These are phyloP conservation scores for Neosilurus mollespiculum DNA, from an alignment of 2,797 vertebrate species.

Conservation along the genomic window DNA sequence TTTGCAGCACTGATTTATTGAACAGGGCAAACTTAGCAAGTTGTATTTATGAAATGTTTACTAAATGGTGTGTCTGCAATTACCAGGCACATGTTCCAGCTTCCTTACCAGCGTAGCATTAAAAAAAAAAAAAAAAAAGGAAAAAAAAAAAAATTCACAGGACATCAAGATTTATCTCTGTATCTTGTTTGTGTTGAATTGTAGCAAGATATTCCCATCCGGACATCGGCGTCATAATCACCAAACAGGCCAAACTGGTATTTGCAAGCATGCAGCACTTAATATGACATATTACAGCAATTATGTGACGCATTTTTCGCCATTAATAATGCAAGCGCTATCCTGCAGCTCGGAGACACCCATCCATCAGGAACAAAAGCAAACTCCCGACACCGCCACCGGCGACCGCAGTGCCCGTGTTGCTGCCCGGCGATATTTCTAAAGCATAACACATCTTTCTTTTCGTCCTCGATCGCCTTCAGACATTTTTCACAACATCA, in stretches of 20 bases:
- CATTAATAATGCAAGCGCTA: constrained; percentile 62
- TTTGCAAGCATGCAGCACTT: constrained; percentile 49
- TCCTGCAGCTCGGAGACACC: constrained; percentile 52
- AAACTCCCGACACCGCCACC: constrained; percentile 43
- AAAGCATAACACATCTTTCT: constrained; percentile 38
- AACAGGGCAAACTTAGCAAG: not conserved
- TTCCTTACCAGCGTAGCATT: constrained; percentile 8
- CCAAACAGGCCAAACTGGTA: constrained; percentile 41
- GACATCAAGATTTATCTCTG: constrained; percentile 23
- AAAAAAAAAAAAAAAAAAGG: not conserved
- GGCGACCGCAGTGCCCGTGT: constrained; percentile 48
- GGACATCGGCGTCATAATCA: constrained; percentile 39
- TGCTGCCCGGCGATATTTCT: constrained; percentile 52
- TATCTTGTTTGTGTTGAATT: constrained; percentile 44
- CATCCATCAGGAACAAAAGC: constrained; percentile 60
- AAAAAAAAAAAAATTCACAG: constrained; percentile 16
- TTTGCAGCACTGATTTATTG: not conserved
- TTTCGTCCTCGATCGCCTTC: constrained; percentile 36
- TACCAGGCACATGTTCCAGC: constrained; percentile 13
- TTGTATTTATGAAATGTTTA: not conserved
- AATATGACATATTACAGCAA: constrained; percentile 61
- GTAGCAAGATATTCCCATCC: constrained; percentile 14
- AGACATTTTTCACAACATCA: constrained; percentile 57
- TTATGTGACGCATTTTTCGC: constrained; percentile 58
- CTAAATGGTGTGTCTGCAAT: not conserved